A percentile compares a stretch with the other conserved stretches of the same genome.
Evolutionary conservation across 2,797 vertebrate species (phyloP).

Genomic region (Notamacropus eugenii): DNA sequence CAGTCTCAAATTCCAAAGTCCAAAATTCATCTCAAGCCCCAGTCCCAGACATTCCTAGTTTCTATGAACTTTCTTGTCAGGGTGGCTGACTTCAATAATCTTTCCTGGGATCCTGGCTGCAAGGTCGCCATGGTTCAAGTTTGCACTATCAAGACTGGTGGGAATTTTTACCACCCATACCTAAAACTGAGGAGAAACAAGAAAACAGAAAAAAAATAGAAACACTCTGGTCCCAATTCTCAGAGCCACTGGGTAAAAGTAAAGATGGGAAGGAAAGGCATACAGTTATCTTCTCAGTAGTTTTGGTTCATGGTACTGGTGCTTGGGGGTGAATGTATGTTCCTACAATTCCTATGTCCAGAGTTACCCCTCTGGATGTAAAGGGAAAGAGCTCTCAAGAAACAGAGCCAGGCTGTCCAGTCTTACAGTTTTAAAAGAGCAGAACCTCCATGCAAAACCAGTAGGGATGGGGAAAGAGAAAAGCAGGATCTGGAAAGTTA

Average conservation of each 20-base stretch:
- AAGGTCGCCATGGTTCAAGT: background rate
- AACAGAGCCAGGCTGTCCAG: background rate
- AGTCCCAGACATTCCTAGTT: background rate
- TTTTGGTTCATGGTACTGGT: background rate
- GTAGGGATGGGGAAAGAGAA: background rate
- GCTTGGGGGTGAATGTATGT: background rate
- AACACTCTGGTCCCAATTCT: background rate
- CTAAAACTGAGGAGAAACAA: no score
- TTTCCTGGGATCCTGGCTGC: background rate
- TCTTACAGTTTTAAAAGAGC: background rate
- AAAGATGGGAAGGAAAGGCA: background rate
- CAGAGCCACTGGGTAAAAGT: background rate
- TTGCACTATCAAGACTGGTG: background rate
- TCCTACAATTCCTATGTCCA: background rate
- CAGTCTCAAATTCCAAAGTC: background rate
- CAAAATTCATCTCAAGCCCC: background rate
- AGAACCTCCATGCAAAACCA: background rate
- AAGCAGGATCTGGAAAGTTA: background rate
- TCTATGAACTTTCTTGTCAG: background rate
- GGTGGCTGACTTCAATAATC: background rate
- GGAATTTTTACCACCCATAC: background rate
- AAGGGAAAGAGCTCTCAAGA: background rate
- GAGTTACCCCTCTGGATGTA: background rate
- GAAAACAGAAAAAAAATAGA: no score
- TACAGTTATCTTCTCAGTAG: background rate